Evolutionary conservation across 2,797 vertebrate genomes (phyloP).

Genomic region (Decapterus maruadsi): DNA sequence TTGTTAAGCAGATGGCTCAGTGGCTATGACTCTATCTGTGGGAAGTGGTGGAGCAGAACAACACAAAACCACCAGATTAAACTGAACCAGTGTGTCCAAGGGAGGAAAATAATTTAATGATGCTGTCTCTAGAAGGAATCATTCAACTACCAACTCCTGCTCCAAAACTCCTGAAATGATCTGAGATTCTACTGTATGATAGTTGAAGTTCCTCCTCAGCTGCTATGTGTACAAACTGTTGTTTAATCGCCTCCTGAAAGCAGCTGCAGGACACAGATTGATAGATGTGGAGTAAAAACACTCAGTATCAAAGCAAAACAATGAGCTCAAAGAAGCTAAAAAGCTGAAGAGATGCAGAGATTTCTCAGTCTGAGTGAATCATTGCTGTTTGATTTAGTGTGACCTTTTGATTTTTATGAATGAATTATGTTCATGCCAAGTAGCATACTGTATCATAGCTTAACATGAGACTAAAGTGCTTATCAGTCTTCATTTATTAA

Average conservation of each 20-base stretch:
- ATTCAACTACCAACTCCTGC: no score
- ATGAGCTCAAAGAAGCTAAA: neutral
- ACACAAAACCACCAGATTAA: neutral
- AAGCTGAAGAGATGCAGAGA: neutral
- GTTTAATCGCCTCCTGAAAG: neutral
- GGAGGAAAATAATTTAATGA: no score
- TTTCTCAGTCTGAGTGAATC: neutral
- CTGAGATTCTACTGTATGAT: no score
- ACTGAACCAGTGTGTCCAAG: no score
- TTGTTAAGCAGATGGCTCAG: neutral
- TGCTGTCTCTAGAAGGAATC: no score
- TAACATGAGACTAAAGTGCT: neutral
- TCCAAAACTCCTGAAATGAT: no score
- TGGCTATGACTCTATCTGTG: neutral
- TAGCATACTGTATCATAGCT: no score
- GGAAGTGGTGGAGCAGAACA: neutral
- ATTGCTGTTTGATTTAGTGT: neutral
- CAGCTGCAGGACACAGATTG: neutral
- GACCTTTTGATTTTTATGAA: neutral
- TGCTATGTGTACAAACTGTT: no score
- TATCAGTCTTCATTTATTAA: neutral
- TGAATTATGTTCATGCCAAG: neutral
- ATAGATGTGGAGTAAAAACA: neutral
- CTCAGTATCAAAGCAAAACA: neutral
- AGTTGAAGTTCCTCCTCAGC: no score